Base-by-base conservation (phyloP, 2,797 vertebrate genomes). In the Myotis findleyi region DNA sequence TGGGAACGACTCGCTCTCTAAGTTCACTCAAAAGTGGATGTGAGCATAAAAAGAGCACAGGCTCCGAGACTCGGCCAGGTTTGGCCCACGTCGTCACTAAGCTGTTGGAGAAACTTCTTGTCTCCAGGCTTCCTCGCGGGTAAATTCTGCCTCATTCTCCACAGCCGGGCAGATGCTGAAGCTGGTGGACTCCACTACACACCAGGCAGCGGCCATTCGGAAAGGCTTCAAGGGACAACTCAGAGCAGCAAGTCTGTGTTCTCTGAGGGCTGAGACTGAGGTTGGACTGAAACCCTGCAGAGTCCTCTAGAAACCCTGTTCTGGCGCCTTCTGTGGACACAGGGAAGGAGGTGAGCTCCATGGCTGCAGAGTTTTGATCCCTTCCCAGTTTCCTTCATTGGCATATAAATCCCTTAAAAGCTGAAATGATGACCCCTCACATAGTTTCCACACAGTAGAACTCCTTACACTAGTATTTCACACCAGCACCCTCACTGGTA, bases 11-110 rank as follows among this genome's bases (percentile, higher is more conserved):
- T 80, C 47, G 7, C 69, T 93, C 5, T 87, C 89, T 69, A 53
- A 83, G 44, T 16, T 71, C 89, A 38, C 55, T 92, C 84, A 82
- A 86, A 90, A 97, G 59, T 53, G 95, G 47, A 49, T 66, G 64
- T 88, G 79, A 62, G 80, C 44, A 33, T 69, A 82, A 68, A 93
- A 51, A 4, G 17, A 11, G 51, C 64, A 77, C 47, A 36, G n/a
- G 53, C 79, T 93, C 53, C 7, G 55, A 64, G 33, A 0, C 1
- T 33, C 36, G 4, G n/a, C 38, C 69, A 20, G 82, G 4, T 20
- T 38, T 33, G n/a, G 69, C 51, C 79, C 55, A 14, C 13, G 0
- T 30, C 8, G 3, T 8, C n/a, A 11, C 72, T 20, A 16, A 38
- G 68, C 68, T 6, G 2, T 16, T 9, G 38, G 9, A 17, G 72